phyloP scores from a whole-genome alignment of 1,140 invertebrate species.

The Drosophila pandora region DNA sequence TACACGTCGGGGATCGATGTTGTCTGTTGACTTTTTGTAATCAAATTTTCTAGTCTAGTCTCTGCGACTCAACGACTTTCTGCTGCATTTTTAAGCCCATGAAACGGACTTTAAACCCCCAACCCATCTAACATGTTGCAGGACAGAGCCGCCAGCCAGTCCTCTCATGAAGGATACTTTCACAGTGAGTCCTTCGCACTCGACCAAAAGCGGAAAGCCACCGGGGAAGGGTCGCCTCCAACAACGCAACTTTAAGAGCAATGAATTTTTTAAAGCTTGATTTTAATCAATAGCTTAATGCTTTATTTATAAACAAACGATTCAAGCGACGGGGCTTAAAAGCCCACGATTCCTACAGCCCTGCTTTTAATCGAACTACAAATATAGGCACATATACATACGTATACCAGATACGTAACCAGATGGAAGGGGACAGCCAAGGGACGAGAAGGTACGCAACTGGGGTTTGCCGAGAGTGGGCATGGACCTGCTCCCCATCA shows the following conservation, averaged over 20 bases:
- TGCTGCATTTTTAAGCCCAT: conserved; percentile 9
- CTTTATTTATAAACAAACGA: conserved; percentile 80
- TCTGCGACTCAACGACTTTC: background rate
- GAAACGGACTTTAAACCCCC: conserved; percentile 26
- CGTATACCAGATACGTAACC: no score
- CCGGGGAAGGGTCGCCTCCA: background rate
- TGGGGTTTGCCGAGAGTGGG: no score
- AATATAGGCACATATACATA: no score
- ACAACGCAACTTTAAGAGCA: conserved; percentile 37
- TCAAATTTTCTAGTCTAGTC: background rate
- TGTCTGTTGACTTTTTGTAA: background rate
- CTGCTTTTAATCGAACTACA: no score
- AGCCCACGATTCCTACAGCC: background rate
- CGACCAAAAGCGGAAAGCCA: background rate
- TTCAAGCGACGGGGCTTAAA: conserved; percentile 43
- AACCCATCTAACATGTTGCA: conserved; percentile 46
- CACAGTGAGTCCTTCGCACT: conserved; percentile 5
- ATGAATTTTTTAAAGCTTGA: conserved; percentile 77
- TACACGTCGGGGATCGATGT: background rate
- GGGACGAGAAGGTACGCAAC: background rate
- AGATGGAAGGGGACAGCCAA: conserved; percentile 9
- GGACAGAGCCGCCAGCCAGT: conserved; percentile 39
- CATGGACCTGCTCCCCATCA: no score
- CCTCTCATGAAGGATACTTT: conserved; percentile 26
- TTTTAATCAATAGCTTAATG: conserved; percentile 75